Conservation (phyloP, 2,113 vertebrate genomes). For the Trichechus manatus region DNA sequence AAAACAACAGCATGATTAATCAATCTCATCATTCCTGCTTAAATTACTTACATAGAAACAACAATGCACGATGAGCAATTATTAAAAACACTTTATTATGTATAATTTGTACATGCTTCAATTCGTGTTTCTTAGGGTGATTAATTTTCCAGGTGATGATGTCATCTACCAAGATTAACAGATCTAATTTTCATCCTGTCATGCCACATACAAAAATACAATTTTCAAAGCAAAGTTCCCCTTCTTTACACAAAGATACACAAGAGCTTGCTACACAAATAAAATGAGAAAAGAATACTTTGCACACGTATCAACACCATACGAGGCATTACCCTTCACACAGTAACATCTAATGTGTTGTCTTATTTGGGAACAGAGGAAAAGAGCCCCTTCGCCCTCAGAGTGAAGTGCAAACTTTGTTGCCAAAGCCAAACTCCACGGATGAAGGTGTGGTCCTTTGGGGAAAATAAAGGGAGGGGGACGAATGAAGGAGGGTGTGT, state of each 20-base stretch:
- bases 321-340: slow-evolving; percentile 72
- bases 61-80: slow-evolving; percentile 21
- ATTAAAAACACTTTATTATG: slow-evolving; percentile 83
- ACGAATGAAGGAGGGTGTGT: background rate
- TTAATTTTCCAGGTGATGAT: slow-evolving; percentile 61
- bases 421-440: slow-evolving; percentile 53
- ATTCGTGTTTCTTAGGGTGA: slow-evolving; percentile 44
- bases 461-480: background rate
- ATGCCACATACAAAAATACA: slow-evolving; percentile 84
- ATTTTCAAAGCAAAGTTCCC: slow-evolving; percentile 75
- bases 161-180: slow-evolving; percentile 65
- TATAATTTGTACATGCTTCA: slow-evolving; percentile 79
- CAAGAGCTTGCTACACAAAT: slow-evolving; percentile 55
- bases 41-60: slow-evolving; percentile 49
- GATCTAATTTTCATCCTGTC: slow-evolving; percentile 73
- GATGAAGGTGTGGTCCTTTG: slow-evolving; percentile 51
- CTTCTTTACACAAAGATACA: slow-evolving; percentile 58
- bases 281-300: slow-evolving; percentile 68
- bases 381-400: slow-evolving; percentile 32
- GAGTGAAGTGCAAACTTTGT: slow-evolving; percentile 64
- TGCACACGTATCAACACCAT: slow-evolving; percentile 75
- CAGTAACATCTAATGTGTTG: slow-evolving; percentile 63
- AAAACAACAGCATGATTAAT: slow-evolving; percentile 76
- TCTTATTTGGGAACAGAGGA: slow-evolving; percentile 65
- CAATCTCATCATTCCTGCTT: slow-evolving; percentile 50